Evolutionary conservation across 2,113 vertebrate genomes (phyloP).

Genomic region (Herpetotheres cachinnans): DNA sequence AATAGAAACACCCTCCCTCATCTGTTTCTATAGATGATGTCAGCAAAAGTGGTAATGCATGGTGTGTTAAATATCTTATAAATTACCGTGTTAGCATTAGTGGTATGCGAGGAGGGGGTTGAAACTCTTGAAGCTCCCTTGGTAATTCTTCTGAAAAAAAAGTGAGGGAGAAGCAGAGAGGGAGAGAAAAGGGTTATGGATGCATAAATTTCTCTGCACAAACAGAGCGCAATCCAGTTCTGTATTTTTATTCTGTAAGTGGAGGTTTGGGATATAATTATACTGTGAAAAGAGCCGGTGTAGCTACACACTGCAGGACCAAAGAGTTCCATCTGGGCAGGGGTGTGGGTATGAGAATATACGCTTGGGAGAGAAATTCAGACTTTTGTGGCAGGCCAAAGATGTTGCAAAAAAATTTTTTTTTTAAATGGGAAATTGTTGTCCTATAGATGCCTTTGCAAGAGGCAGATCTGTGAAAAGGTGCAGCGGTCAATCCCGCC

Average conservation of each 20-base stretch:
- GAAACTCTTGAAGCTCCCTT: slow-evolving; percentile 67
- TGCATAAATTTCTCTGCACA: slow-evolving; percentile 49
- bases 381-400: slow-evolving; percentile 48
- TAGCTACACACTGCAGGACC: slow-evolving; percentile 52
- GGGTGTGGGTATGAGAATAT: slow-evolving; percentile 60
- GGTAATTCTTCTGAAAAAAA: slow-evolving; percentile 30
- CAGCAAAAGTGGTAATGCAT: slow-evolving; percentile 90
- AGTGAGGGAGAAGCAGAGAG: slow-evolving; percentile 38
- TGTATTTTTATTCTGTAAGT: slow-evolving; percentile 67
- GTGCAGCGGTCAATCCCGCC: slow-evolving; percentile 33
- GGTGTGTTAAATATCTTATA: slow-evolving; percentile 84
- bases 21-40: slow-evolving; percentile 88
- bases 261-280: slow-evolving; percentile 64
- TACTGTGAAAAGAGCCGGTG: slow-evolving; percentile 66
- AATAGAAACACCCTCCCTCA: slow-evolving; percentile 83
- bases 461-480: slow-evolving; percentile 50
- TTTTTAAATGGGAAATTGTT: neutral
- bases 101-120: slow-evolving; percentile 88
- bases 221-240: slow-evolving; percentile 49
- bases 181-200: slow-evolving; percentile 44
- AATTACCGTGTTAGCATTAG: slow-evolving; percentile 87
- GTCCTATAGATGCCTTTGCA: slow-evolving; percentile 50
- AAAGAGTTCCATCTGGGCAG: slow-evolving; percentile 65
- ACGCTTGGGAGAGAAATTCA: slow-evolving; percentile 38
- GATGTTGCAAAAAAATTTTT: slow-evolving; percentile 17